Percentiles rank a stretch among this genome's conserved stretches.
phyloP scores from a whole-genome alignment of 2,113 vertebrate genomes.

The Nannospalax galili region DNA sequence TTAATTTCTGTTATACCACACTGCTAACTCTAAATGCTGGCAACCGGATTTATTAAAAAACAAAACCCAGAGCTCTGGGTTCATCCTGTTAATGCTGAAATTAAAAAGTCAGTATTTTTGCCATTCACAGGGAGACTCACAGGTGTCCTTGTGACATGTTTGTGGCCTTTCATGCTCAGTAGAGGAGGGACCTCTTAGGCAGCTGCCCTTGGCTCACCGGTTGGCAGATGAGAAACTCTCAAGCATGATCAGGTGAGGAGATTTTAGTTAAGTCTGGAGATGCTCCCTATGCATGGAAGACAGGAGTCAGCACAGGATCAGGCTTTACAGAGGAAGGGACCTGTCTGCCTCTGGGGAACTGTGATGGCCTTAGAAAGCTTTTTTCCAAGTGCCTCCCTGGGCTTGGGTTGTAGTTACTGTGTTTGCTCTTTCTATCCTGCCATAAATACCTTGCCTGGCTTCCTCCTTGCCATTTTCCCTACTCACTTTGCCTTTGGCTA shows the following conservation, averaged over 20 bases:
- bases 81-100: not conserved
- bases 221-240: not conserved
- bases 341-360: not conserved
- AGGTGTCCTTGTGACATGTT: not conserved
- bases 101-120: not conserved
- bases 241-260: not conserved
- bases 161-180: not conserved
- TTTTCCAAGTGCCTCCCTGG: not conserved
- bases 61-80: not conserved
- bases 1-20: constrained; percentile 38
- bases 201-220: not conserved
- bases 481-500: not conserved
- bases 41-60: not conserved
- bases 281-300: not conserved
- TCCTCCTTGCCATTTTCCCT: not conserved
- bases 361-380: accelerated
- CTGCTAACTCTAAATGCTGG: not conserved
- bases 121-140: not conserved
- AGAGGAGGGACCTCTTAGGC: not conserved
- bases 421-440: not conserved
- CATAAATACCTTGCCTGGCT: not conserved
- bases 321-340: not conserved
- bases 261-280: not conserved
- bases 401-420: too few relatives aligned
- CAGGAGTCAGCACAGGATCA: too few relatives aligned